Base-by-base conservation (phyloP, 2,888 invertebrate genomes). In the Octodonta nipae region DNA sequence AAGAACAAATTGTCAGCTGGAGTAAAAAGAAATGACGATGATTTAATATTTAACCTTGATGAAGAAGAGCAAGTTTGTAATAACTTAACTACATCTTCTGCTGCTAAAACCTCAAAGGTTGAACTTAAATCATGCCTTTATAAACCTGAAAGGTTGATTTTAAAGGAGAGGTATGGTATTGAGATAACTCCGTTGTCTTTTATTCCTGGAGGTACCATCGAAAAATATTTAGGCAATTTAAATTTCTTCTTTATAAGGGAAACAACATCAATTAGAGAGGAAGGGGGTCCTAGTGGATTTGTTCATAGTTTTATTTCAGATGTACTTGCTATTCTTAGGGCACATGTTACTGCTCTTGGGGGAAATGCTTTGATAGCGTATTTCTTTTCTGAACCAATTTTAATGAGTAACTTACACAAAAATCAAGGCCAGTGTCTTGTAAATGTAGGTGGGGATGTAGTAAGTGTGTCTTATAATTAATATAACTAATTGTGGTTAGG, bases 351-450 rank as follows among this genome's bases (percentile, higher is more conserved):
- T 0, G 86, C 92, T 1, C 64, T 95, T 16, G 92, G 93, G 14
- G 95, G 95, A 3, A 93, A 95, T 62, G 91, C 92, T 1, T 78
- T 96, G 68, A 84, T 92, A 0, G 85, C 91, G 1, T 93, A 87
- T 64, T 88, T 86, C 59, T 78, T 93, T 72, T 85, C 83, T 6
- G 87, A 95, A 61, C 80, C 89, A 46, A 79, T 89, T 52, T 66
- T 96, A 24, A 76, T 86, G 37, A 86, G 91, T 59, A 92, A 87
- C 61, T 83, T 88, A 42, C 91, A 93, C 58, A 93, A 93, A 64
- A 95, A 93, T 65, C 95, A 93, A 91, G 89, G 88, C 35, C 93
- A 95, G 64, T 93, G 92, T 66, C 70, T 95, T 39, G 79, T 95
- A 41, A 92, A 91, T 46, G 86, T 95, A 8, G 91, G 91, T 27